A percentile compares a stretch with the other conserved stretches of the same genome.
Conservation (phyloP, 2,888 invertebrate species). For the Scaptomyza parva region DNA sequence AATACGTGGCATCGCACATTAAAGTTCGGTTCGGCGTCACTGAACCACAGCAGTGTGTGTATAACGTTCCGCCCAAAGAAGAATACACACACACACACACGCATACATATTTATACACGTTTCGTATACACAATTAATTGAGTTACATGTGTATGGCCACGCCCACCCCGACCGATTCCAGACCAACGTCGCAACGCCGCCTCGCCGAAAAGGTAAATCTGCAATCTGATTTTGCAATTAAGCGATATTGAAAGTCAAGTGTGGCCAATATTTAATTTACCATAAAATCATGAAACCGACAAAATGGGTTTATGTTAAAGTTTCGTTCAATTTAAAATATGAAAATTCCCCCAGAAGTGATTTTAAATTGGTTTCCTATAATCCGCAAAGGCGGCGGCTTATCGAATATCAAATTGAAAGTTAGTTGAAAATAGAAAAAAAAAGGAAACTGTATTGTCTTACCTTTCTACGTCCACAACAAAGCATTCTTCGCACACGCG, state of each 20-base stretch:
- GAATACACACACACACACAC: constrained; percentile 13
- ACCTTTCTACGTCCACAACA: constrained; percentile 98
- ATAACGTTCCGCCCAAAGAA: constrained; percentile 1
- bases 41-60: constrained; percentile 19
- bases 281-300: neutral
- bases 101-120: neutral
- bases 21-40: constrained; percentile 44
- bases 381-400: no score
- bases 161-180: constrained; percentile 1
- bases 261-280: constrained; percentile 50
- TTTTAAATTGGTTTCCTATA: neutral
- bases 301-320: neutral
- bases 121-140: constrained; percentile 33
- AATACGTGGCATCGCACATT: constrained; percentile 60
- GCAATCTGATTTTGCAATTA: constrained; percentile 76
- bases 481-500: constrained; percentile 94
- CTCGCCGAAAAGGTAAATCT: constrained; percentile 63
- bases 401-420: no score
- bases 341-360: no score
- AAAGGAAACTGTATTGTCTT: constrained; percentile 84
- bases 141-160: constrained; percentile 30
- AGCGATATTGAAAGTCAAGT: constrained; percentile 62
- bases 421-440: no score
- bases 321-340: neutral
- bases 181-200: neutral